phyloP scores from a whole-genome alignment of 2,888 invertebrate species.

The Caradrina kadenii region DNA sequence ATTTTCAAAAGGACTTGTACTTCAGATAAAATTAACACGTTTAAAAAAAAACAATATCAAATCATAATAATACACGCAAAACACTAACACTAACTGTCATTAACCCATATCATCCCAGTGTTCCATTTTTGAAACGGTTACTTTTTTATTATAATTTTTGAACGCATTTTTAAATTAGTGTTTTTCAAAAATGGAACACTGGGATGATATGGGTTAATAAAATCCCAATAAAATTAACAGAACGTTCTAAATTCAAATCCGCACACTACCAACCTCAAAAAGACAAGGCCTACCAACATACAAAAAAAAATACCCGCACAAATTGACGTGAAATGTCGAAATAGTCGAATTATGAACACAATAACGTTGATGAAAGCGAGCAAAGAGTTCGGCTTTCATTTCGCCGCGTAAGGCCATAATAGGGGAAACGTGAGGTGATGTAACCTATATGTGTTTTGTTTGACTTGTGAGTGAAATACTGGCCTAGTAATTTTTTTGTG shows the following conservation, averaged over 20 bases:
- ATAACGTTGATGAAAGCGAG: constrained; percentile 59
- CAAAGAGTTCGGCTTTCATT: constrained; percentile 56
- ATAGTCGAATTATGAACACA: constrained; percentile 54
- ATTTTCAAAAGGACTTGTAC: too few species aligned
- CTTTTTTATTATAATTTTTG: too few species aligned
- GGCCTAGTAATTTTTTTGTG: constrained; percentile 16
- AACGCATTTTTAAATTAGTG: too few species aligned
- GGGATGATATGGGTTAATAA: too few species aligned
- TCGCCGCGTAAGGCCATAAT: constrained; percentile 49
- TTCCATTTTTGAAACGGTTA: too few species aligned
- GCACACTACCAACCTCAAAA: constrained; percentile 16
- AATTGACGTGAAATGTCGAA: constrained; percentile 48
- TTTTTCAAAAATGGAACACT: too few species aligned
- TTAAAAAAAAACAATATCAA: too few species aligned
- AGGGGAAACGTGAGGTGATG: constrained; percentile 59
- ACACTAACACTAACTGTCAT: not conserved
- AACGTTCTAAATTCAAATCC: not conserved
- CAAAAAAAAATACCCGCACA: constrained; percentile 21
- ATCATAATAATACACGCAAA: not conserved
- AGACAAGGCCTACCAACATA: not conserved
- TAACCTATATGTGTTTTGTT: constrained; percentile 44
- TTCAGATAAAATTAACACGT: too few species aligned
- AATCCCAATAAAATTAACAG: not conserved
- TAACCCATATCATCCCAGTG: too few species aligned
- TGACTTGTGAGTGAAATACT: constrained; percentile 28